Conservation (phyloP, 2,888 invertebrate genomes). For the Lithodes maja region DNA sequence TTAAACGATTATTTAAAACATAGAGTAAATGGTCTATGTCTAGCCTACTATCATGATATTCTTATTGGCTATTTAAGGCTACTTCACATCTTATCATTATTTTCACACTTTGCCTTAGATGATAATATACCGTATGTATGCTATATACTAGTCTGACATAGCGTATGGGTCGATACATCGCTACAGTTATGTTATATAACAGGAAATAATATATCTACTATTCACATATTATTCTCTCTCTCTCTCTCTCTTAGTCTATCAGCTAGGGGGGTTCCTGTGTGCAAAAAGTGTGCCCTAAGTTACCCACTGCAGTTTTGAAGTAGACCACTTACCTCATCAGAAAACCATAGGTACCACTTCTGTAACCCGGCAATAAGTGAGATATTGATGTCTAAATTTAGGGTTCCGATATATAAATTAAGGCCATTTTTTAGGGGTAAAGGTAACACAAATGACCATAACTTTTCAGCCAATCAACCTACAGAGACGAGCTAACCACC, state of each 20-base stretch:
- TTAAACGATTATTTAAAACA: no score
- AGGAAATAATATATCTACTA: no score
- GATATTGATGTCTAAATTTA: slow-evolving; percentile 6
- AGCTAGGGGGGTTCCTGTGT: neutral
- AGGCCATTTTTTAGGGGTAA: neutral
- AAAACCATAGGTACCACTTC: neutral
- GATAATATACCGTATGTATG: no score
- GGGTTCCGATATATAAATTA: neutral
- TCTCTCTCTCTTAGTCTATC: neutral
- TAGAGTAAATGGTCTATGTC: no score
- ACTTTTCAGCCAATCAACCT: neutral
- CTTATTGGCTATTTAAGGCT: no score
- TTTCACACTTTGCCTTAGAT: no score
- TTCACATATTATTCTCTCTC: no score
- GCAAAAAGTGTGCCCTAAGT: slow-evolving; percentile 4
- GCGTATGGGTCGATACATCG: no score
- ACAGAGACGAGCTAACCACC: neutral
- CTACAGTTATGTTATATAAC: no score
- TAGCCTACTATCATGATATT: no score
- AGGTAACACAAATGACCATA: neutral
- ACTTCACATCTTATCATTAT: no score
- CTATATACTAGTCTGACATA: no score
- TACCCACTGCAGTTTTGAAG: slow-evolving; percentile 7
- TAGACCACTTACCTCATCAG: slow-evolving; percentile 13
- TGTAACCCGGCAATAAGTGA: slow-evolving; percentile 5